Evolutionary conservation across 2,113 vertebrate genomes (phyloP), one percentile per base, ranked within the genome.

Genomic region (Aegotheles bennettii): DNA sequence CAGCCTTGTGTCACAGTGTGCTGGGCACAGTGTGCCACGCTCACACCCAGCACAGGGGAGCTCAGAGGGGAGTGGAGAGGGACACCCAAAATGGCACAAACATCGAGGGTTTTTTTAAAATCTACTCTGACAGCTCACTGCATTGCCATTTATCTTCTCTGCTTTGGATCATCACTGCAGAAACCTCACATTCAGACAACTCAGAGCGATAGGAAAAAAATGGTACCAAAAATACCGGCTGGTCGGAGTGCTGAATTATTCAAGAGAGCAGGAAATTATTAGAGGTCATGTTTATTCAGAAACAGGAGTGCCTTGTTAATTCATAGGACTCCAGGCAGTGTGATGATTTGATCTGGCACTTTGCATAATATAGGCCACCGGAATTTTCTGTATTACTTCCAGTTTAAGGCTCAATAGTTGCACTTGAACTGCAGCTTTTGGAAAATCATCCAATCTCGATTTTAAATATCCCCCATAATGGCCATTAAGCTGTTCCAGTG

Each of bases 281-380:
- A 89, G 89, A 94, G 61, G 77, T 71, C 1, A 0, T 96, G 76
- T 96, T 95, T 94, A 87, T 82, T 92, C 51, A 82, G 88, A 96
- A 96, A 95, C 83, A 95, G 42, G 60, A 90, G 86, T 64, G 80
- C 69, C 86, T 92, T 79, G 53, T 84, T 93, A 95, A 94, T 84
- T 88, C 88, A 51, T 23, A 43, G 50, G 69, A 75, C n/a, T 86
- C 6, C 1, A 71, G 84, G 54, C 33, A 87, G 26, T 60, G 84
- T n/a, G 53, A 84, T 89, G 53, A 84, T 96, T 78, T 89, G 57
- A 95, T 84, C 89, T 63, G 70, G 87, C 93, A 84, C 84, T 92
- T 82, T 78, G 74, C 87, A 92, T 91, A 94, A 94, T 48, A 75
- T 10, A 88, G 73, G 53, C 65, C 65, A 73, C 74, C 1, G 0